phyloP scores from a whole-genome alignment of 2,888 invertebrate species.

The Deilephila elpenor region DNA sequence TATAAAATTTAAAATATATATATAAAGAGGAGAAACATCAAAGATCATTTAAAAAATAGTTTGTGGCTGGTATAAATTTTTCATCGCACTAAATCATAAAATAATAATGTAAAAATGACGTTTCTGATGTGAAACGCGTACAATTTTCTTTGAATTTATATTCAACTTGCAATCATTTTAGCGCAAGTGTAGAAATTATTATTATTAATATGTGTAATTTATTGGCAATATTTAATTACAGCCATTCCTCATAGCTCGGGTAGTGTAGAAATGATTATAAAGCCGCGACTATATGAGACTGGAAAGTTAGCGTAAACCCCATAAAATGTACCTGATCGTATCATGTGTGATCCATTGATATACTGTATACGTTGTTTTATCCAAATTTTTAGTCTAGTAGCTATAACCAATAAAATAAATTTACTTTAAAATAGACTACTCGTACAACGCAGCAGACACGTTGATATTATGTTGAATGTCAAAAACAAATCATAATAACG shows the following conservation, averaged over 20 bases:
- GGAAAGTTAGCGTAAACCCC: too few relatives aligned
- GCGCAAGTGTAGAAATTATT: not conserved
- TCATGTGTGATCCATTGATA: too few relatives aligned
- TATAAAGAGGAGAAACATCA: not conserved
- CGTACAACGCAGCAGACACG: not conserved
- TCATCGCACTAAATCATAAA: not conserved
- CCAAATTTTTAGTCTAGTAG: not conserved
- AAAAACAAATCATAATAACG: slow-evolving; percentile 49
- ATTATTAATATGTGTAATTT: too few relatives aligned
- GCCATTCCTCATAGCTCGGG: too few relatives aligned
- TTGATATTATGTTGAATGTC: slow-evolving; percentile 41
- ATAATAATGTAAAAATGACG: not conserved
- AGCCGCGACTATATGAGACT: too few relatives aligned
- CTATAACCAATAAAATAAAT: not conserved
- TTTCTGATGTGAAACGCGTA: not conserved
- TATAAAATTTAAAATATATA: not conserved
- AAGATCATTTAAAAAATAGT: not conserved
- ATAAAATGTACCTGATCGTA: too few relatives aligned
- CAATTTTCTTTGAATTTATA: not conserved
- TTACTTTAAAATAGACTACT: slow-evolving; percentile 23
- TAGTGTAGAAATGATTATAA: too few relatives aligned
- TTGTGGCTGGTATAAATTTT: not conserved
- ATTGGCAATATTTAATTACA: too few relatives aligned
- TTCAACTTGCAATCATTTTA: not conserved
- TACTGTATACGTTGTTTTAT: not conserved